Evolutionary conservation across 1,140 invertebrate genomes (phyloP), one percentile per base, ranked within the genome.

Genomic region (Lithobius niger): DNA sequence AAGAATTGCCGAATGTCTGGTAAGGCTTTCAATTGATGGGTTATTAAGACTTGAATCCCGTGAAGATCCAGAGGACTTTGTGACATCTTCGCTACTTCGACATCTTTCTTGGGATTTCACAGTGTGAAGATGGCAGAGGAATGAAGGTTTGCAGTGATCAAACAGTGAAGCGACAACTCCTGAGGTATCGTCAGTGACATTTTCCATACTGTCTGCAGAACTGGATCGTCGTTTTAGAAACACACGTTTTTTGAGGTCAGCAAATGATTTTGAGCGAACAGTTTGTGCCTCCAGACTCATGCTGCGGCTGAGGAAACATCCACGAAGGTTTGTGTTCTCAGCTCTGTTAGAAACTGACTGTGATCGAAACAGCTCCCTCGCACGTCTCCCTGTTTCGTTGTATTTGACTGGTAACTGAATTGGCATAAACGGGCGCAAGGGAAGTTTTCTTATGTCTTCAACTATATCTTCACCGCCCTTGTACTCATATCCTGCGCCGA

Each of bases 371-470:
- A 4, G 27, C 13, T 50, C 48, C 24, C 3, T 15, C n/a, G n/a
- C n/a, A n/a, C n/a, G n/a, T 4, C 3, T 27, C 27, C 4, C 24
- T 4, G 25, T 21, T 13, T 19, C 22, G 10, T 19, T 13, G 4
- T 19, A 4, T 45, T 19, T 45, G 27, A 13, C 6, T 4, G 59
- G 54, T 3, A 62, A 26, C 0, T 56, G 21, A 1, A 60, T 52
- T 1, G 61, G 61, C 57, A 62, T 59, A 50, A 62, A 62, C 2
- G 61, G 59, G 40, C 61, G 53, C 19, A 62, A 49, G 2, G 61
- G 61, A 27, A 61, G 43, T 27, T 40, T 49, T 24, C 36, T 53
- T 2, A 28, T 40, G 18, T 54, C 48, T 19, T 54, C 15, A 6
- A 25, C 24, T 6, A 36, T 27, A 6, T 50, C 25, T 6, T 22